Base-by-base conservation (phyloP, 2,797 vertebrate genomes). In the Aselliscus stoliczkanus region DNA sequence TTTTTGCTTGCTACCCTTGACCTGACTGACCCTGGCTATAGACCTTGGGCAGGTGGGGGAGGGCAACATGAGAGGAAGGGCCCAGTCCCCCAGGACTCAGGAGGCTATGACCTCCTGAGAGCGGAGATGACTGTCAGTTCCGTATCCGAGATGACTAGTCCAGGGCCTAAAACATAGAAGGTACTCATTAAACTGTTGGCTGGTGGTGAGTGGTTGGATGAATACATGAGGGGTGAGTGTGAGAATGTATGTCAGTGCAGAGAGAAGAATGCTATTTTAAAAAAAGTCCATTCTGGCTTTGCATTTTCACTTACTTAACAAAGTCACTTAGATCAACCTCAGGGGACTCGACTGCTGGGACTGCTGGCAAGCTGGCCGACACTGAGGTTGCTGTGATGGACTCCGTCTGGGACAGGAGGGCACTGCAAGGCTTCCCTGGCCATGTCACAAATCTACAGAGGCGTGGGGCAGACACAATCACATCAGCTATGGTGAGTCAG, bases 221-320 rank as follows among this genome's bases (percentile, higher is more conserved):
- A 83, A 64, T 37, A 60, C 70, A 84, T 18, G 29, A 83, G 54
- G 56, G 39, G 42, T 39, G 39, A 62, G 25, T 17, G 12, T 64
- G n/a, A 83, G 58, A 75, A 84, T 0, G 18, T 18, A 79, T 83
- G 34, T 44, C 47, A 47, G 12, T 34, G 17, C 44, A 70, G 39
- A 94, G 77, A 83, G 62, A 82, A 93, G 44, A 77, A 69, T 2
- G n/a, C 34, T 75, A 69, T 67, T 76, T 10, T 7, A 15, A 13
- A 27, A 87, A 76, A 92, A 47, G 37, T 31, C 17, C 34, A 15
- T 4, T 31, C 54, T 81, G 75, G 37, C 7, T 70, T 94, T 89
- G 50, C 25, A 12, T 81, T 82, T 42, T 56, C n/a, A 88, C 96
- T 96, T 97, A 98, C 97, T 85, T 97, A 60, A 95, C 37, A 9